Percentiles rank a stretch among this genome's conserved stretches.
Conservation (phyloP, 2,888 invertebrate genomes). For the Phlogophora meticulosa region DNA sequence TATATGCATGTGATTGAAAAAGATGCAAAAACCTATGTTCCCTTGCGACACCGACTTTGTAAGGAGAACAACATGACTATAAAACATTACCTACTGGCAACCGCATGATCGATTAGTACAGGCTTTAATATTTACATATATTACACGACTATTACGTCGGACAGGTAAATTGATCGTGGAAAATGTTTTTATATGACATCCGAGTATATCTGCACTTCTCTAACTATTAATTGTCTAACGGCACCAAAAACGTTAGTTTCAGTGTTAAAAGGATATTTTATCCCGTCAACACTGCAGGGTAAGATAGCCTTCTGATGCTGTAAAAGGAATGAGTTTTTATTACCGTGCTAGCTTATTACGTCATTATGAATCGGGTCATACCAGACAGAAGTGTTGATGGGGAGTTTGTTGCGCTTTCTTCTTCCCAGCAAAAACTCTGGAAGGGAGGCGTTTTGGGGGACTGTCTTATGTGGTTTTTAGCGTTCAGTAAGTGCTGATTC, state of each 20-base stretch:
- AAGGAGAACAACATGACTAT: conserved; percentile 62
- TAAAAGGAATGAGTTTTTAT: neutral
- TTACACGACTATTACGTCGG: conserved; percentile 35
- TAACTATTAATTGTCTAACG: too few species aligned
- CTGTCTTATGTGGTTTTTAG: too few species aligned
- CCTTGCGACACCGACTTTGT: conserved; percentile 51
- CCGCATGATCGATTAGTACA: conserved; percentile 59
- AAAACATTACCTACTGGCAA: conserved; percentile 38
- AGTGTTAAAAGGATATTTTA: too few species aligned
- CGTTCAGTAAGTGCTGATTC: too few species aligned
- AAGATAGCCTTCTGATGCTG: neutral
- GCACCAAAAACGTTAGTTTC: too few species aligned
- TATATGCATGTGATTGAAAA: conserved; percentile 46
- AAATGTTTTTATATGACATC: conserved; percentile 31
- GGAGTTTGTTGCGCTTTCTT: too few species aligned
- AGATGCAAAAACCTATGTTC: conserved; percentile 62
- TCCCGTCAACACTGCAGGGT: neutral
- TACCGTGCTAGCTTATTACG: neutral
- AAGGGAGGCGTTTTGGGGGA: too few species aligned
- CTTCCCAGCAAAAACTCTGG: too few species aligned
- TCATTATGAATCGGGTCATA: neutral
- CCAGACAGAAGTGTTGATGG: too few species aligned
- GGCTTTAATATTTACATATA: conserved; percentile 60
- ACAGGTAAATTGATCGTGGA: conserved; percentile 42
- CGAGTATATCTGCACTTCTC: neutral